phyloP scores from a whole-genome alignment of 2,888 invertebrate genomes.

The Troides oblongomaculatus region DNA sequence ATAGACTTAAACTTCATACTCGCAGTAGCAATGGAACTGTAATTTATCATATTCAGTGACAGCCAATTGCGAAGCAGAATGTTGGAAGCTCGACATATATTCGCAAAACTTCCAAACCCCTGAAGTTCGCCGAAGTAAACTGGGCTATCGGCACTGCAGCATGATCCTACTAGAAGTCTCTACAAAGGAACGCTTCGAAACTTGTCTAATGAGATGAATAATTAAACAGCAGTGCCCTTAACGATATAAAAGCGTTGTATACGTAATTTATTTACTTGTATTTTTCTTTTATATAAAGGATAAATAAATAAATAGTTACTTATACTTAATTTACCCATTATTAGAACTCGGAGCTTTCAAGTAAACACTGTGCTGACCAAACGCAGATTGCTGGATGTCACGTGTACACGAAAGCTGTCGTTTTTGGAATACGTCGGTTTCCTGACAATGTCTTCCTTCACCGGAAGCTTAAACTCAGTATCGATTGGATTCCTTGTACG shows the following conservation, averaged over 20 bases:
- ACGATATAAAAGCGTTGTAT: conserved; percentile 4
- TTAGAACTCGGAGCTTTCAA: too few species aligned
- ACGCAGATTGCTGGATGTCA: too few species aligned
- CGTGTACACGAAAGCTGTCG: too few species aligned
- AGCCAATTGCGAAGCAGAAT: conserved; percentile 22
- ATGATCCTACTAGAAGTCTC: conserved; percentile 48
- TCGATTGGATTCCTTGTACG: too few species aligned
- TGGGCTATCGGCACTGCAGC: conserved; percentile 62
- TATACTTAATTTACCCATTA: too few species aligned
- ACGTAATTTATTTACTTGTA: too few species aligned
- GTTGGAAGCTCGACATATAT: conserved; percentile 46
- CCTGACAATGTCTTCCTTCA: too few species aligned
- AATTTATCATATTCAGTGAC: conserved; percentile 28
- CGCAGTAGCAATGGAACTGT: not conserved
- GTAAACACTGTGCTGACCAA: too few species aligned
- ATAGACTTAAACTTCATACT: not conserved
- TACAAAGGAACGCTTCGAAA: conserved; percentile 62
- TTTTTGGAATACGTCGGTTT: too few species aligned
- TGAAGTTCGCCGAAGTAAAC: conserved; percentile 48
- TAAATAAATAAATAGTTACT: too few species aligned
- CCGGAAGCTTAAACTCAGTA: too few species aligned
- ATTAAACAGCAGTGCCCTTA: conserved; percentile 51
- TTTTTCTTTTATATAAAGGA: too few species aligned
- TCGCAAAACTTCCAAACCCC: conserved; percentile 50
- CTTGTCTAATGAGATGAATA: conserved; percentile 72